Conservation (phyloP, 2,113 vertebrate genomes). For the Heterotis niloticus region DNA sequence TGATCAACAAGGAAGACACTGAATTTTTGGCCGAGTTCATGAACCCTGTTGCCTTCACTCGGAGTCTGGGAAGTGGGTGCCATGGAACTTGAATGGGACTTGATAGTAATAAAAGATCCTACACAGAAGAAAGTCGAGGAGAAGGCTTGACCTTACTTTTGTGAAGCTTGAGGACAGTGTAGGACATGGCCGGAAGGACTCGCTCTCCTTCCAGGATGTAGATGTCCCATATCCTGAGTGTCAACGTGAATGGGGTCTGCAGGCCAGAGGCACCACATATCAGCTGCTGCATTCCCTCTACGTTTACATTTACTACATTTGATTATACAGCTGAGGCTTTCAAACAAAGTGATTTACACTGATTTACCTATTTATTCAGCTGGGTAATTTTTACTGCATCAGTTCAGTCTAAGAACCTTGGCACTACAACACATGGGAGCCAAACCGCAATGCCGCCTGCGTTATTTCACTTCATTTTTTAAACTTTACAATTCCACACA, state of each 20-base stretch:
- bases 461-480: too few relatives aligned
- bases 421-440: too few relatives aligned
- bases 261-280: conserved; percentile 31
- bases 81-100: not conserved
- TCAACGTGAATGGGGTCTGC: conserved; percentile 93
- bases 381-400: too few relatives aligned
- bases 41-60: too few relatives aligned
- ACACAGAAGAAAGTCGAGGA: not conserved
- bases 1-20: too few relatives aligned
- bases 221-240: conserved; percentile 97
- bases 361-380: not conserved
- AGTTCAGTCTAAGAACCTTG: too few relatives aligned
- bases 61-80: too few relatives aligned
- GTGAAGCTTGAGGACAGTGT: conserved; percentile 82
- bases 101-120: not conserved
- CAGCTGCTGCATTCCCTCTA: not conserved
- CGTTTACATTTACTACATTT: not conserved
- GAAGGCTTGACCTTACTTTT: conserved; percentile 17
- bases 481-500: too few relatives aligned
- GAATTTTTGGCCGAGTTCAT: too few relatives aligned
- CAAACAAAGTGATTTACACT: too few relatives aligned
- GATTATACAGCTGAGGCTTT: too few relatives aligned
- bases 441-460: too few relatives aligned
- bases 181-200: conserved; percentile 91
- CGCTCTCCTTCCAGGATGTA: conserved; percentile 95